Evolutionary conservation across 1,140 invertebrate species (phyloP), one percentile per base, ranked within the genome.

Genomic region (Lasioglossum baleicum): DNA sequence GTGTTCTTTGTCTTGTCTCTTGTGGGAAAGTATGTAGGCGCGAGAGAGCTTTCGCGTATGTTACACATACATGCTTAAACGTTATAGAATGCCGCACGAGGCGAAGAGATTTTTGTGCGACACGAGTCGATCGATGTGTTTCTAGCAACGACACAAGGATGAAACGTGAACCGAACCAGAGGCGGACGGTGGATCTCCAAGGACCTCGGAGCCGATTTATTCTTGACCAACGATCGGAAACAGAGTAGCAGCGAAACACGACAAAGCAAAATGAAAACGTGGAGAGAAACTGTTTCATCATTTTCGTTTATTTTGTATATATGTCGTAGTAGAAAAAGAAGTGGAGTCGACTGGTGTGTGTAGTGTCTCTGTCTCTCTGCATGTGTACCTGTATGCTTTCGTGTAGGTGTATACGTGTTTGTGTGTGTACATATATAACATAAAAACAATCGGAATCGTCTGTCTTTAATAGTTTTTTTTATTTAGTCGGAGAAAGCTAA

Each of bases 61-160:
- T 78, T 77, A 53, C 51, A 20, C 13, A 26, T 26, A 15, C 15
- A 17, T 53, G 17, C 51, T 53, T 53, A 79, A 71, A 75, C 81
- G 53, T 80, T 80, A 85, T 75, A 68, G n/a, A 56, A 80, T 79
- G 77, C 40, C 79, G 80, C 72, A 85, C 69, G 77, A 85, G 81
- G 76, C 79, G 80, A 84, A 69, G 53, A 60, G 53, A 60, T 61
- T 61, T 48, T 10, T 20, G 69, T 60, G 75, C 76, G 22, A 51
- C 17, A 72, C 13, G n/a, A 58, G 72, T 53, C 13, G 51, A 20
- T 53, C 35, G 35, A 53, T 69, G n/a, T 11, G n/a, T n/a, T n/a
- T 58, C 35, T 58, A 17, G 68, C 8, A 40, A 4, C 42, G 35
- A 42, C 51, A n/a, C 71, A 22, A 35, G 61, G 51, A 60, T 65